Evolutionary conservation across 2,797 vertebrate species (phyloP), one percentile per base, ranked within the genome.

Genomic region (Urocyon cinereoargenteus): DNA sequence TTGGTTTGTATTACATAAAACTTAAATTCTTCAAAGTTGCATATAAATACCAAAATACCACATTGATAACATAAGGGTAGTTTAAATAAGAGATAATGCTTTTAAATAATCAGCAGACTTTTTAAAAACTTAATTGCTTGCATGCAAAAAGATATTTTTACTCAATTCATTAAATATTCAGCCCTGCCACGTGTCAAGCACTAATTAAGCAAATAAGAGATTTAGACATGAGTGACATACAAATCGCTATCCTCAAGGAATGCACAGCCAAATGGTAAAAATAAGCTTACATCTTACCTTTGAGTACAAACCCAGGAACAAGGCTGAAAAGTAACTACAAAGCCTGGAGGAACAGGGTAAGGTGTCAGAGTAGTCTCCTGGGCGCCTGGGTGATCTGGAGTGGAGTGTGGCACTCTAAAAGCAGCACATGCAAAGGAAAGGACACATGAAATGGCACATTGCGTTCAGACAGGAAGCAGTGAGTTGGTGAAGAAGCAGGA

Each of bases 161-260:
- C 22, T 84, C 62, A 62, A 40, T 68, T 84, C 24, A 13, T 61
- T 91, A 84, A 84, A 86, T 84, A 90, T 68, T 89, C 83, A 95
- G 81, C 4, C 18, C 64, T 66, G 28, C 26, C 26, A 70, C 19
- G 45, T 86, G 61, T n/a, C 28, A 75, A 82, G 40, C 19, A 87
- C 57, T 70, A 90, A 45, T 40, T 83, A 81, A n/a, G 45, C 84
- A 62, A 55, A 14, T 40, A 45, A 7, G 45, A 49, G 53, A 83
- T 19, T 70, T 57, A 83, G 21, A 51, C 6, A 6, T 59, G 21
- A 53, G 26, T 28, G 16, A 95, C 83, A 86, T 34, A 34, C 26
- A 82, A 81, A 40, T 82, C 81, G 6, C 57, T 75, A 53, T 62
- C 28, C 53, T 77, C 61, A 78, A 78, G 75, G 55, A 82, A 86